Percentiles rank a stretch among this genome's conserved stretches.
phyloP scores from a whole-genome alignment of 2,113 vertebrate genomes.

The Sebastes fasciatus region DNA sequence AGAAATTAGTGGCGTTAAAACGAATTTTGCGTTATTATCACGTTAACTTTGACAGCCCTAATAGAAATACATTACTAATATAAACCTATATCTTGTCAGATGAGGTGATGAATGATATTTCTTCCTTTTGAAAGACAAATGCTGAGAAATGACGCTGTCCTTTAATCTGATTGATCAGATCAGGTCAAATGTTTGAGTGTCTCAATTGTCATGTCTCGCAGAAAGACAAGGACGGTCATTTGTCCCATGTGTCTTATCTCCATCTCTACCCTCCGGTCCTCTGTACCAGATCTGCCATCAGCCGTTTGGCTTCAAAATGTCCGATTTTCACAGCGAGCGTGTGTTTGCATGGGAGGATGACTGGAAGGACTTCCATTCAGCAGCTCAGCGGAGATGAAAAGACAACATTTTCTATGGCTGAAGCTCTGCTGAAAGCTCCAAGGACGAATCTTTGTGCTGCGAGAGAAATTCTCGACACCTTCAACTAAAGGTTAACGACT shows the following conservation, averaged over 20 bases:
- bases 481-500: slow-evolving; percentile 62
- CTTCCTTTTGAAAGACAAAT: slow-evolving; percentile 27
- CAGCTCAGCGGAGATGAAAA: slow-evolving; percentile 48
- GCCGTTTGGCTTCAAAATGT: slow-evolving; percentile 27
- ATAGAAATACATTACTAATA: background rate
- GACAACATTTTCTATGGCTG: slow-evolving; percentile 43
- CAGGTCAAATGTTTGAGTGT: slow-evolving; percentile 40
- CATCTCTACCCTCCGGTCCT: background rate
- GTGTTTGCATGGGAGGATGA: slow-evolving; percentile 23
- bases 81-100: background rate
- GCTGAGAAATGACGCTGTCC: background rate
- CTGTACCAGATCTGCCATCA: background rate
- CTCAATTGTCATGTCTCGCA: slow-evolving; percentile 34
- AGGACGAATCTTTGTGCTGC: slow-evolving; percentile 54
- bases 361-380: slow-evolving; percentile 46
- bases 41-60: too few species aligned
- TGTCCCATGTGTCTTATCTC: slow-evolving; percentile 13
- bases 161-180: slow-evolving; percentile 34
- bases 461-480: slow-evolving; percentile 38
- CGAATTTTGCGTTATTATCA: too few species aligned
- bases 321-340: background rate
- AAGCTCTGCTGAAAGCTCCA: slow-evolving; percentile 56
- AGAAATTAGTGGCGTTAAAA: too few species aligned
- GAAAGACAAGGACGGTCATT: background rate
- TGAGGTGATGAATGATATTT: slow-evolving; percentile 7